Percentiles rank a stretch among this genome's conserved stretches.
Evolutionary conservation across 2,888 invertebrate species (phyloP).

Genomic region (Leptinotarsa rubiginosa): DNA sequence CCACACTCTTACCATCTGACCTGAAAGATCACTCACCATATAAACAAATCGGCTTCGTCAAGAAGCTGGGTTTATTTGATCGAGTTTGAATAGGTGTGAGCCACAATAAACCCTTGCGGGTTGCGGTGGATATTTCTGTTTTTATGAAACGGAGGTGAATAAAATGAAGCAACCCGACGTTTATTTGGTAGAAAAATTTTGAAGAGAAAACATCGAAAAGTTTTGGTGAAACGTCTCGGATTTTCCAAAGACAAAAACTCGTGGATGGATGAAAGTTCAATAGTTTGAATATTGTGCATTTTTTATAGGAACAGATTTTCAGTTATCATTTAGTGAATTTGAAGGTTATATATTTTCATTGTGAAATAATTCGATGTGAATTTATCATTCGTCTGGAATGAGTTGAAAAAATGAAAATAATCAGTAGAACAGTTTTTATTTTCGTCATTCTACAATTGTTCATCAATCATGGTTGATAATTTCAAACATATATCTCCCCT

Average conservation of each 20-base stretch:
- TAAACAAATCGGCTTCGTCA: no score
- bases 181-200: not conserved
- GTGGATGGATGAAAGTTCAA: not conserved
- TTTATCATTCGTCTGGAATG: not conserved
- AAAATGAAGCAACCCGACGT: not conserved
- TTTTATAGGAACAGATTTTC: not conserved
- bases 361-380: not conserved
- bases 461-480: not conserved
- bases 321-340: not conserved
- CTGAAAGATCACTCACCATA: no score
- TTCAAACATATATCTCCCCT: not conserved
- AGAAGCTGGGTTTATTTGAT: no score
- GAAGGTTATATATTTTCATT: not conserved
- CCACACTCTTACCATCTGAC: no score
- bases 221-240: not conserved
- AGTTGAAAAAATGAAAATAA: not conserved
- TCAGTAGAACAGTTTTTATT: not conserved
- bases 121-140: not conserved
- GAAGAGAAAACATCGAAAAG: not conserved
- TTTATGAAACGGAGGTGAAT: not conserved
- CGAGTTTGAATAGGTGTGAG: no score
- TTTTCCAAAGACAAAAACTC: not conserved
- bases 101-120: no score
- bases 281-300: not conserved
- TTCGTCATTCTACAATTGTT: not conserved